Evolutionary conservation across 2,797 vertebrate species (phyloP).

Genomic region (Paramormyrops hopkinsi): DNA sequence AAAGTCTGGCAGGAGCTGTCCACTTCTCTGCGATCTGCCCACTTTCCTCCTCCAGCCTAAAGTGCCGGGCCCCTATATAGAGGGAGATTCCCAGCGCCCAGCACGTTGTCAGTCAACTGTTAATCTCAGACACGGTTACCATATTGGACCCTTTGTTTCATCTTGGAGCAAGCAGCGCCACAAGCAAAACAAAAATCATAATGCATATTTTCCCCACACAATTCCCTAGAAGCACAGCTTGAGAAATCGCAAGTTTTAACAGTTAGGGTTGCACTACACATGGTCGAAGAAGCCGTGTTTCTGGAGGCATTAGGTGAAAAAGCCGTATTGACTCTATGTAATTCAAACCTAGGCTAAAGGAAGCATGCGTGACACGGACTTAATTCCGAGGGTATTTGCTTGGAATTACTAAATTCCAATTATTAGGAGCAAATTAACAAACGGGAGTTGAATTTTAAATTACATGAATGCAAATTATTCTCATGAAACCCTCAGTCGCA

Average conservation of each 20-base stretch:
- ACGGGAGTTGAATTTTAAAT: neutral
- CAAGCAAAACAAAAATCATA: neutral
- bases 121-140: neutral
- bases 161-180: neutral
- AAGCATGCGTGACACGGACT: neutral
- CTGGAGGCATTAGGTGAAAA: neutral
- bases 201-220: neutral
- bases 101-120: neutral
- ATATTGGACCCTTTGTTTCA: neutral
- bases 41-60: neutral
- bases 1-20: conserved; percentile 9
- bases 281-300: neutral
- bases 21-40: neutral
- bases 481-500: neutral
- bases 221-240: neutral
- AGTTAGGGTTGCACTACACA: neutral
- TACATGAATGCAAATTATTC: neutral
- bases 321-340: neutral
- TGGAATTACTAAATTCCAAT: neutral
- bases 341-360: neutral
- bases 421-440: neutral
- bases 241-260: neutral
- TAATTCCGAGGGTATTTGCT: neutral
- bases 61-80: neutral
- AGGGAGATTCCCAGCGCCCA: neutral